Conservation (phyloP, 2,888 invertebrate genomes). For the Junonia oenone region DNA sequence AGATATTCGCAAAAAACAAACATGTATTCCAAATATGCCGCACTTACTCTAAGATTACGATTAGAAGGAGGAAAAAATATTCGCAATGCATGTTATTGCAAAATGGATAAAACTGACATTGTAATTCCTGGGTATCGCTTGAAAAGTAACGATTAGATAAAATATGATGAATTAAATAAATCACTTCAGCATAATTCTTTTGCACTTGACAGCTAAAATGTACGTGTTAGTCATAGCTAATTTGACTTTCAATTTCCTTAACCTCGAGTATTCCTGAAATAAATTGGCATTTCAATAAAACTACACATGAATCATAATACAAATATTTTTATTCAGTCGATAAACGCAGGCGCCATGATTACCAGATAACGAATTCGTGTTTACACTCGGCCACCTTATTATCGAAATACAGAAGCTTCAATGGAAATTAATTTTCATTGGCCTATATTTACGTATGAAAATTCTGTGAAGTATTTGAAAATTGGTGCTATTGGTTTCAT, state of each 20-base stretch:
- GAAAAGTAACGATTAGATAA: background rate
- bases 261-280: constrained; percentile 11
- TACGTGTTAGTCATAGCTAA: background rate
- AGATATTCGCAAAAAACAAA: too few species aligned
- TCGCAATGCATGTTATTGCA: background rate
- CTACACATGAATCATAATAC: constrained; percentile 30
- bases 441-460: background rate
- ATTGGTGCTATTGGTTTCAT: background rate
- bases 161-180: background rate
- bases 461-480: background rate
- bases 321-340: constrained; percentile 33
- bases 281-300: constrained; percentile 7
- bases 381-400: background rate
- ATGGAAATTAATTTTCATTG: background rate
- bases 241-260: background rate
- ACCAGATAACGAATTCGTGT: constrained; percentile 15
- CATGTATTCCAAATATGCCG: too few species aligned
- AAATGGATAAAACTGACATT: background rate
- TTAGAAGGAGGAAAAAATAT: too few species aligned
- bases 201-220: background rate
- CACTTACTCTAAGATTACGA: too few species aligned
- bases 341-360: constrained; percentile 34
- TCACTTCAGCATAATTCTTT: background rate
- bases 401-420: background rate
- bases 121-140: background rate